These are phyloP conservation scores for Atethmia centrago DNA, from an alignment of 2,888 invertebrate species.

Conservation along the genomic window DNA sequence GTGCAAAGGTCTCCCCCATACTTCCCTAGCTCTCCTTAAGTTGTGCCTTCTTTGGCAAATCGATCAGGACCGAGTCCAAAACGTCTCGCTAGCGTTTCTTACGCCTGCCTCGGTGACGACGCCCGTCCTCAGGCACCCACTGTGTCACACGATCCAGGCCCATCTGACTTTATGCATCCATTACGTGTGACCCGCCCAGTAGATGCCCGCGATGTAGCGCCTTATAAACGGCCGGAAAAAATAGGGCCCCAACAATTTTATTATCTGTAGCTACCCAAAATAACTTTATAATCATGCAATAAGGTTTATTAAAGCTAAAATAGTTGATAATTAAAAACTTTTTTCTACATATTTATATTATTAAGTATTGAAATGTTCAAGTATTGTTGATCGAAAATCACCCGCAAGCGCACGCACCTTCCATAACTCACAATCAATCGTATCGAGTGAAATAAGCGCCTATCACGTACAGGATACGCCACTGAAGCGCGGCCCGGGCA, in stretches of 20 bases:
- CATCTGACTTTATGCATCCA: no score
- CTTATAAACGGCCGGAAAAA: background rate
- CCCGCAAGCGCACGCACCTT: background rate
- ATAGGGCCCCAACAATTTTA: background rate
- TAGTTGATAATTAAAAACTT: background rate
- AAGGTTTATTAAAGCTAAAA: background rate
- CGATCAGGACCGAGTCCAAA: no score
- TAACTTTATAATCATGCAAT: background rate
- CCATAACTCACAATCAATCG: slow-evolving; percentile 38
- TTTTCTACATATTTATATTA: background rate
- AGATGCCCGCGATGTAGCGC: no score
- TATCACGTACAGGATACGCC: slow-evolving; percentile 76
- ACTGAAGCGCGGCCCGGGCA: slow-evolving; percentile 84
- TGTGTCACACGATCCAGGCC: no score
- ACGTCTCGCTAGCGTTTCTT: no score
- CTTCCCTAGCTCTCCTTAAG: no score
- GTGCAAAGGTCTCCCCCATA: no score
- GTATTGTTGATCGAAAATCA: slow-evolving; percentile 11
- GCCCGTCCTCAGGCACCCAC: no score
- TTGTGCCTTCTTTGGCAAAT: no score
- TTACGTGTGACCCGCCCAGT: no score
- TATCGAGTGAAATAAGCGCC: slow-evolving; percentile 55
- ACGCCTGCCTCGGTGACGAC: no score
- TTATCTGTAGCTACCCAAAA: background rate
- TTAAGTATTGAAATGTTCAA: background rate